phyloP scores from a whole-genome alignment of 2,113 vertebrate species.

The Datnioides undecimradiatus region DNA sequence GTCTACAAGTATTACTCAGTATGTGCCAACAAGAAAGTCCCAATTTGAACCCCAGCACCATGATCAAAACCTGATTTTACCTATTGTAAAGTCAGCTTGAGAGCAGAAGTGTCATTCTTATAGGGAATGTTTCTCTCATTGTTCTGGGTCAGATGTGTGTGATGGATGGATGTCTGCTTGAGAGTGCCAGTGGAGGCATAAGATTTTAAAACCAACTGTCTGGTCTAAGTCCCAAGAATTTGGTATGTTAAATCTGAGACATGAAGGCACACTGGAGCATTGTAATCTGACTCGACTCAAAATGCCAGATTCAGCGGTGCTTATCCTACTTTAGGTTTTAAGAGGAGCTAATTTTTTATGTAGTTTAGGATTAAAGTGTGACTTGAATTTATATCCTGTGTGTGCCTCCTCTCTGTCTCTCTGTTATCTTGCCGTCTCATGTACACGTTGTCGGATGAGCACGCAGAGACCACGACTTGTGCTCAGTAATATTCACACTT shows the following conservation, averaged over 20 bases:
- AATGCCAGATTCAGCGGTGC: conserved; percentile 25
- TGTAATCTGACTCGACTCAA: conserved; percentile 36
- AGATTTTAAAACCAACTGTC: background rate
- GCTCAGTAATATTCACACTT: background rate
- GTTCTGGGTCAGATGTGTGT: background rate
- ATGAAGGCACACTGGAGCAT: conserved; percentile 1
- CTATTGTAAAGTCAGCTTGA: background rate
- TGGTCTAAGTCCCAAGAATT: conserved; percentile 6
- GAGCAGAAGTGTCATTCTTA: no score
- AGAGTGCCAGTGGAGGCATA: background rate
- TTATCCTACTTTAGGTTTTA: conserved; percentile 23
- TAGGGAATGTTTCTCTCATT: background rate
- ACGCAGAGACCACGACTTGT: background rate
- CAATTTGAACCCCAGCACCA: background rate
- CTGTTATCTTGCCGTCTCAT: background rate
- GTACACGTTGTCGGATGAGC: conserved; percentile 13
- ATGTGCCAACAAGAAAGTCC: background rate
- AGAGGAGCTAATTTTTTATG: conserved; percentile 28
- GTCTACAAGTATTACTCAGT: background rate
- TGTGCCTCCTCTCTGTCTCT: background rate
- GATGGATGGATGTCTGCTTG: background rate
- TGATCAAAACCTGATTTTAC: background rate
- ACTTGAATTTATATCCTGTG: background rate
- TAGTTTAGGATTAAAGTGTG: conserved; percentile 37
- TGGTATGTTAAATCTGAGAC: conserved; percentile 21